Percentiles rank a stretch among this genome's conserved stretches.
These are phyloP conservation scores for Podabrus alpinus DNA, from an alignment of 2,888 invertebrate species.

Conservation along the genomic window DNA sequence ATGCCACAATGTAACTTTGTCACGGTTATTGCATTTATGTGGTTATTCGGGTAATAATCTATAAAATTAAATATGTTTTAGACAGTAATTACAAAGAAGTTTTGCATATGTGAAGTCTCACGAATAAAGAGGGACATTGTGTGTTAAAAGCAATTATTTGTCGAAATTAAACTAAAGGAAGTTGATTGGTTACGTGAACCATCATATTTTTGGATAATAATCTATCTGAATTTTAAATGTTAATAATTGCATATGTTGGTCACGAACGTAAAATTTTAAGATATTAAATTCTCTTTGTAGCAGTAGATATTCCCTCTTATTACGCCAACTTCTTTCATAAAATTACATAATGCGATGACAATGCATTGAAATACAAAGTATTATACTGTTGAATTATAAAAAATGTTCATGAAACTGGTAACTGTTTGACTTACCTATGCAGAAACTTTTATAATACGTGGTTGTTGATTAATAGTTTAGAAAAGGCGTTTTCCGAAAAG, in stretches of 20 bases:
- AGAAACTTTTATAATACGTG: neutral
- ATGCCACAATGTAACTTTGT: neutral
- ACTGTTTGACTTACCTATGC: neutral
- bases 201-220: constrained; percentile 9
- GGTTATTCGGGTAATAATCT: no score
- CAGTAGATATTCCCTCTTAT: neutral
- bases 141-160: constrained; percentile 7
- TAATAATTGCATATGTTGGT: neutral
- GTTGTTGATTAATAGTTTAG: no score
- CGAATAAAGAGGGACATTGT: constrained; percentile 5
- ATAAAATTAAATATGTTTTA: neutral
- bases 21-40: neutral
- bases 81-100: neutral
- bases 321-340: neutral
- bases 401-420: neutral
- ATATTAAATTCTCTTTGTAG: constrained; percentile 5
- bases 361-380: neutral
- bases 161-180: constrained; percentile 11
- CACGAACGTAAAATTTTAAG: constrained; percentile 9
- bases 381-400: neutral
- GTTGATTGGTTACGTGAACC: constrained; percentile 10
- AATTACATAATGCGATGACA: neutral
- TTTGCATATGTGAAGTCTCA: constrained; percentile 16
- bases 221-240: constrained; percentile 22
- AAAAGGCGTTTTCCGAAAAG: no score